These are phyloP conservation scores for Anguilla anguilla DNA, from an alignment of 2,797 vertebrate species.

Conservation along the genomic window DNA sequence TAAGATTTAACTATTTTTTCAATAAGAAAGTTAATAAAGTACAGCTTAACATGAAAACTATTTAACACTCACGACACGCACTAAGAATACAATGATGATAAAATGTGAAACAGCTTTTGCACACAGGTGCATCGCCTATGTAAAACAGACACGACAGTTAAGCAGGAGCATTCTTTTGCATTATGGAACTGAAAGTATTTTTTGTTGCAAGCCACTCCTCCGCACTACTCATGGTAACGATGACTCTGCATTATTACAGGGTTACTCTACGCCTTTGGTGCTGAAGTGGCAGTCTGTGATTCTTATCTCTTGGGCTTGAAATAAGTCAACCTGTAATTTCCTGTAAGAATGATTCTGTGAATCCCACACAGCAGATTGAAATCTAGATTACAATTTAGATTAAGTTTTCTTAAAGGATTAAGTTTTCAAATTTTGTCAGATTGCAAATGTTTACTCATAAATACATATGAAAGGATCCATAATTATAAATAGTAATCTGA, in stretches of 20 bases:
- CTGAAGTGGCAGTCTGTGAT: neutral
- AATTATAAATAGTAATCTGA: no score
- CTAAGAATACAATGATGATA: neutral
- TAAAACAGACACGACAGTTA: neutral
- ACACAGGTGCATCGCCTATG: neutral
- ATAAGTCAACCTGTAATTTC: slow-evolving; percentile 9
- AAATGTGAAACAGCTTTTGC: neutral
- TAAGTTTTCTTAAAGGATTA: neutral
- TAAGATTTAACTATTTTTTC: no score
- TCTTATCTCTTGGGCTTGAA: slow-evolving; percentile 18
- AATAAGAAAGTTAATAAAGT: no score
- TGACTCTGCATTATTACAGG: neutral
- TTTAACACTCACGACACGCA: neutral
- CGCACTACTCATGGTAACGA: neutral
- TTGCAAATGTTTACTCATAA: neutral
- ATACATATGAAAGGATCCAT: neutral
- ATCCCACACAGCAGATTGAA: neutral
- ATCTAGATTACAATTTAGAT: neutral
- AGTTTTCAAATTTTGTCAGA: neutral
- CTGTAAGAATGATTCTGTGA: neutral
- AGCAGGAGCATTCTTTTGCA: neutral
- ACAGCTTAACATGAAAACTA: neutral
- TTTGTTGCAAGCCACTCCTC: neutral
- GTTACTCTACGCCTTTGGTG: neutral
- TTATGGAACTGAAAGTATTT: neutral